Percentiles rank a stretch among this genome's conserved stretches.
Conservation (phyloP, 2,888 invertebrate genomes). For the Phaonia tiefii region DNA sequence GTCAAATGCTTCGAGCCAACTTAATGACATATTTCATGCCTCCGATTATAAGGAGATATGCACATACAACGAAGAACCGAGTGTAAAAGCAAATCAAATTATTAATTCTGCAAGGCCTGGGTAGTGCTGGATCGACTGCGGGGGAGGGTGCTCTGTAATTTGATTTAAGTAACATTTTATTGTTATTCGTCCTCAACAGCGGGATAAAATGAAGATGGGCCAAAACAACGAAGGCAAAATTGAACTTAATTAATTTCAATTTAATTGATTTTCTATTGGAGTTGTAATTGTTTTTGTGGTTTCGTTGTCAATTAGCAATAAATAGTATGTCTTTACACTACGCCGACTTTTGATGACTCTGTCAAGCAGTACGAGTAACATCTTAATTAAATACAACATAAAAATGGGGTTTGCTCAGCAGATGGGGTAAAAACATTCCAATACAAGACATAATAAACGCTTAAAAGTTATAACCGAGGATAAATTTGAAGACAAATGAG, state of each 20-base stretch:
- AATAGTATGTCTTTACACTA: conserved; percentile 1
- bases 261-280: conserved; percentile 56
- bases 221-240: conserved; percentile 8
- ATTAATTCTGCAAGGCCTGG: not conserved
- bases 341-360: conserved; percentile 15
- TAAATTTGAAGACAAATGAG: too few species aligned
- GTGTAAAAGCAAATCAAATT: not conserved
- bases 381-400: conserved; percentile 42
- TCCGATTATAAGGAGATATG: too few species aligned
- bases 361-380: conserved; percentile 1
- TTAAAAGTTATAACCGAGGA: too few species aligned
- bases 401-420: too few species aligned
- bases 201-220: conserved; percentile 3
- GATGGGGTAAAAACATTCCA: too few species aligned
- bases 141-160: conserved; percentile 1
- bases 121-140: not conserved
- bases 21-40: too few species aligned
- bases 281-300: conserved; percentile 59
- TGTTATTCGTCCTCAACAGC: not conserved
- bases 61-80: too few species aligned
- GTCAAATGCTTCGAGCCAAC: too few species aligned
- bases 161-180: conserved; percentile 35
- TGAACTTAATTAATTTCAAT: conserved; percentile 54
- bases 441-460: too few species aligned
- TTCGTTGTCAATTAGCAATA: conserved; percentile 56